phyloP scores from a whole-genome alignment of 2,113 vertebrate genomes.

The Salvelinus sp. region DNA sequence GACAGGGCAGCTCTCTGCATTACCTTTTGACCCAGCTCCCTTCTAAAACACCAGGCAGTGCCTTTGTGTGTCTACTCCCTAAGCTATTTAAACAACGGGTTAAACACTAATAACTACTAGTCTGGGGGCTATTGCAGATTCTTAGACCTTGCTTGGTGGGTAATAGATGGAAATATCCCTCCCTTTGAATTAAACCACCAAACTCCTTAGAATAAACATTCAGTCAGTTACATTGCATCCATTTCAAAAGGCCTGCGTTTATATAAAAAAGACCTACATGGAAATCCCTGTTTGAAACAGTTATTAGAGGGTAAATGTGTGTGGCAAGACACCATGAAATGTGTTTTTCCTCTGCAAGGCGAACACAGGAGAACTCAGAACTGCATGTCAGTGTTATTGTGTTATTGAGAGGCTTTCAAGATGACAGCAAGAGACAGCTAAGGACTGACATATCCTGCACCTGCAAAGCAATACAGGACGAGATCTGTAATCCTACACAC shows the following conservation, averaged over 20 bases:
- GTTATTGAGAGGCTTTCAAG: conserved; percentile 45
- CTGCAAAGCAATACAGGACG: conserved; percentile 6
- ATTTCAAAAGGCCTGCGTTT: conserved; percentile 48
- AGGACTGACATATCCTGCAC: conserved; percentile 18
- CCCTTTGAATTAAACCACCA: conserved; percentile 48
- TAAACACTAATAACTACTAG: not conserved
- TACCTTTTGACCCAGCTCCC: not conserved
- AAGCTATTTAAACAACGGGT: not conserved
- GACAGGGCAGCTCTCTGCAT: not conserved
- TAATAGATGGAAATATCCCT: conserved; percentile 41
- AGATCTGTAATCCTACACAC: conserved; percentile 1
- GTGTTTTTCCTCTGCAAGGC: conserved; percentile 9
- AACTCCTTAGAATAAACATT: conserved; percentile 36
- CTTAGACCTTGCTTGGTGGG: not conserved
- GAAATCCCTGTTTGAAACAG: conserved; percentile 56
- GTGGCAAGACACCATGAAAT: conserved; percentile 47
- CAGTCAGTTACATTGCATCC: conserved; percentile 22
- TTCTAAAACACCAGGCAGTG: not conserved
- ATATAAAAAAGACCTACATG: conserved; percentile 52
- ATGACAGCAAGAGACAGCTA: conserved; percentile 32
- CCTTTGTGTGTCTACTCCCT: not conserved
- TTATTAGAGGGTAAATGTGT: conserved; percentile 52
- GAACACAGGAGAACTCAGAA: conserved; percentile 2
- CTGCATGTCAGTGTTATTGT: conserved; percentile 34
- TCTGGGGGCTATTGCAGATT: not conserved